A percentile compares a stretch with the other conserved stretches of the same genome.
These are phyloP conservation scores for Chaetorhynchus papuensis DNA, from an alignment of 2,113 vertebrate species.

Conservation along the genomic window DNA sequence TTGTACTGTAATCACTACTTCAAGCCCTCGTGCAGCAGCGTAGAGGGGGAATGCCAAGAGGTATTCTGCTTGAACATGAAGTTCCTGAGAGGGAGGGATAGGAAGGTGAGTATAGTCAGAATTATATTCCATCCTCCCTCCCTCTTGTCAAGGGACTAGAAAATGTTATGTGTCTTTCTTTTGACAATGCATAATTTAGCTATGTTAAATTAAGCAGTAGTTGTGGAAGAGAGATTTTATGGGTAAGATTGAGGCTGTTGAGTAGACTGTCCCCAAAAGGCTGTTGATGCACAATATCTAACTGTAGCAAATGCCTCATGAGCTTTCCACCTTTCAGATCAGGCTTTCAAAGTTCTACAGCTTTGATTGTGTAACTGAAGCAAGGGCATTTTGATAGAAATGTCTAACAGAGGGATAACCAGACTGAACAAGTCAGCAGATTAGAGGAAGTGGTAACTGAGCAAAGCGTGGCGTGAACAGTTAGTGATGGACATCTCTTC, in stretches of 20 bases:
- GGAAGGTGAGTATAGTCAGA: neutral
- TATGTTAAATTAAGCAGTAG: neutral
- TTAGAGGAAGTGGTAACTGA: conserved; percentile 34
- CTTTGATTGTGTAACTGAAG: neutral
- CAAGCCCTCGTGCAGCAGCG: neutral
- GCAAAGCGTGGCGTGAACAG: neutral
- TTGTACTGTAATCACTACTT: neutral
- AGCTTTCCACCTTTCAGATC: neutral
- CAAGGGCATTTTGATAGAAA: neutral
- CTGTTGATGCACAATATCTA: neutral
- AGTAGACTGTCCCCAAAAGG: neutral
- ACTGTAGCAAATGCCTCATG: neutral
- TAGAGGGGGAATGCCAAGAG: neutral
- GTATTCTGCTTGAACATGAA: neutral
- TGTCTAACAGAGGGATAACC: neutral
- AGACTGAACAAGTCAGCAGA: neutral
- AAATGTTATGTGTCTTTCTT: neutral
- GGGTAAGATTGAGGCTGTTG: neutral
- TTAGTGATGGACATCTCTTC: neutral
- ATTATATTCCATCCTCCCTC: neutral
- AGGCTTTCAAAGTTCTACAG: neutral
- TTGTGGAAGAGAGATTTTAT: neutral
- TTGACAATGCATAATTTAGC: neutral
- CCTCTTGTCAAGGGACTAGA: neutral
- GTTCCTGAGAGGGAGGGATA: neutral